Conservation (phyloP, 2,797 vertebrate genomes). For the Tokudaia muenninki region DNA sequence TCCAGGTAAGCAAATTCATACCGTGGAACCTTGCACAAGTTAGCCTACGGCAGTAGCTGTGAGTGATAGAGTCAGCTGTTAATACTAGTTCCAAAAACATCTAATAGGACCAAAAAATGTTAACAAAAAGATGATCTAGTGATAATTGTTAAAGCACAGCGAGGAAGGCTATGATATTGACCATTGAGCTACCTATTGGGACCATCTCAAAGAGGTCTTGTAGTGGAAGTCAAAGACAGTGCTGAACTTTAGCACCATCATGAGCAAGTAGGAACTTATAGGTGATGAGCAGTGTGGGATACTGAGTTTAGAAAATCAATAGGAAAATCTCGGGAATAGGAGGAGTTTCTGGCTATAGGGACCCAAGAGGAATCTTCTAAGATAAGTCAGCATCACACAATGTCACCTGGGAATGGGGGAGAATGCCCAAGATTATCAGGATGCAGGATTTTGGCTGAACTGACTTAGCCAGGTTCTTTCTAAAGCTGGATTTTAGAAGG, state of each 20-base stretch:
- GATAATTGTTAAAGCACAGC: neutral
- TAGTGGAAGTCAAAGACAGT: neutral
- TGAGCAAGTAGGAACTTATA: neutral
- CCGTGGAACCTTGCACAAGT: neutral
- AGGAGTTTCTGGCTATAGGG: neutral
- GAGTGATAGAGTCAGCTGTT: neutral
- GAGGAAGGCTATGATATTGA: too few species aligned
- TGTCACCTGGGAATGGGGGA: neutral
- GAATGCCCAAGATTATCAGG: neutral
- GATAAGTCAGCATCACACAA: neutral
- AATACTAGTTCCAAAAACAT: constrained; percentile 28
- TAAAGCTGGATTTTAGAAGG: neutral
- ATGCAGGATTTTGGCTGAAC: neutral
- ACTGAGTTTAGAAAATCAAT: neutral
- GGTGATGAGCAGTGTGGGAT: neutral
- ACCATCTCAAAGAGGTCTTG: neutral
- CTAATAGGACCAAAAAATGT: too few species aligned
- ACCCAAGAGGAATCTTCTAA: neutral
- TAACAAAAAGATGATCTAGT: neutral
- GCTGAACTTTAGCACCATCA: neutral
- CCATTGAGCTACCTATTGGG: neutral
- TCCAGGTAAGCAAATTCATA: neutral
- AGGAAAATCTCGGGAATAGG: neutral
- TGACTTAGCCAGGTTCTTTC: neutral
- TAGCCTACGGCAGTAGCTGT: neutral